A percentile compares a stretch with the other conserved stretches of the same genome.
phyloP scores from a whole-genome alignment of 2,888 invertebrate genomes.

The Stenolophus ochropezus region DNA sequence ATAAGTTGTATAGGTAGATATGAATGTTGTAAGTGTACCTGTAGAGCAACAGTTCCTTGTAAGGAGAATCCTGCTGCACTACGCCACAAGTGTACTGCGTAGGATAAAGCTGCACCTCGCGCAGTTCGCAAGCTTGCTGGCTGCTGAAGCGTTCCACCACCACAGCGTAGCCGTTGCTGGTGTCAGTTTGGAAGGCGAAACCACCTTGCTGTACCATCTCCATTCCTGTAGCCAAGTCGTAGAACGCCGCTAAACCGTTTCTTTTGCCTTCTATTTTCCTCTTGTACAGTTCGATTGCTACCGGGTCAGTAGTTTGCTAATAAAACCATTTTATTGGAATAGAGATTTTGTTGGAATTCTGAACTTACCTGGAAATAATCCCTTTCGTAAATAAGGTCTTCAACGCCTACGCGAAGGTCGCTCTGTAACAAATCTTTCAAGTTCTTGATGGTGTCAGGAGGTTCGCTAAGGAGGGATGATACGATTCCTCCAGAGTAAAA shows the following conservation, averaged over 20 bases:
- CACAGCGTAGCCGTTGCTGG: slow-evolving; percentile 80
- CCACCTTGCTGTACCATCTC: slow-evolving; percentile 78
- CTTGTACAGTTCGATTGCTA: slow-evolving; percentile 76
- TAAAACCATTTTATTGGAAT: neutral
- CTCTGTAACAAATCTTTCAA: slow-evolving; percentile 77
- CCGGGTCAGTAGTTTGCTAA: slow-evolving; percentile 80
- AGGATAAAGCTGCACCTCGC: slow-evolving; percentile 78
- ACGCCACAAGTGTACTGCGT: slow-evolving; percentile 77
- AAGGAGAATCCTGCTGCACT: slow-evolving; percentile 78
- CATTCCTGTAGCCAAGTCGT: slow-evolving; percentile 76
- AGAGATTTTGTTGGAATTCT: neutral
- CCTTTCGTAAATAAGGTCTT: slow-evolving; percentile 79
- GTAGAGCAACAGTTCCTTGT: slow-evolving; percentile 78
- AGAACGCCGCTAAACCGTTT: slow-evolving; percentile 72
- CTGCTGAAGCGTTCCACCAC: slow-evolving; percentile 80
- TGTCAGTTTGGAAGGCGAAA: slow-evolving; percentile 83
- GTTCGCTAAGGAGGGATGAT: slow-evolving; percentile 78
- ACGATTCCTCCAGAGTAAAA: slow-evolving; percentile 84
- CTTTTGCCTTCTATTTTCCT: slow-evolving; percentile 74
- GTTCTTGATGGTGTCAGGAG: slow-evolving; percentile 78
- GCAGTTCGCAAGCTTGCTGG: slow-evolving; percentile 80
- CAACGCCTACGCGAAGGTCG: slow-evolving; percentile 77
- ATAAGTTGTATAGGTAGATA: no score
- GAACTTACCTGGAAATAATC: slow-evolving; percentile 80
- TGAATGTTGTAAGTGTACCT: slow-evolving; percentile 72